Percentiles rank a stretch among this genome's conserved stretches.
These are phyloP conservation scores for Reticulitermes speratus DNA, from an alignment of 1,140 invertebrate genomes.

Conservation along the genomic window DNA sequence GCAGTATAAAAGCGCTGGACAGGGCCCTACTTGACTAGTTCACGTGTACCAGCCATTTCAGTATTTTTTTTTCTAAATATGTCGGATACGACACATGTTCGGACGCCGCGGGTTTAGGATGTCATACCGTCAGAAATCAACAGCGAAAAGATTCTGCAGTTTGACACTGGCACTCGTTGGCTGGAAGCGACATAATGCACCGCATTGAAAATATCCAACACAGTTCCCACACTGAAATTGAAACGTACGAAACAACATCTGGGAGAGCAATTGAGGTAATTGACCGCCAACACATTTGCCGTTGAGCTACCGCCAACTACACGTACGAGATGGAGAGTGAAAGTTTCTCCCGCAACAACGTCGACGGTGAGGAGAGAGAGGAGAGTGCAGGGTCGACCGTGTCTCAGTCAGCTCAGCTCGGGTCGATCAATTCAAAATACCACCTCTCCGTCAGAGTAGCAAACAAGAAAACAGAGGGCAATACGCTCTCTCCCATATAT, in stretches of 20 bases:
- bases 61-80: too few species aligned
- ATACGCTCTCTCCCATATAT: neutral
- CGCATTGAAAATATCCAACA: too few species aligned
- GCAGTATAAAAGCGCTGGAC: too few species aligned
- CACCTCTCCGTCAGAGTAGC: neutral
- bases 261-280: neutral
- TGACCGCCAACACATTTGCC: neutral
- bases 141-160: too few species aligned
- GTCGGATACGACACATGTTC: too few species aligned
- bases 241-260: neutral
- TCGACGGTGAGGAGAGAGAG: neutral
- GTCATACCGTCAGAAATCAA: too few species aligned
- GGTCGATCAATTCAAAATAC: too few species aligned
- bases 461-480: neutral
- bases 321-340: neutral
- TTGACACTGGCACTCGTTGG: too few species aligned
- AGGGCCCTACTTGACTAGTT: too few species aligned
- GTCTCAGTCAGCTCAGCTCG: neutral
- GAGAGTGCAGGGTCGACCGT: neutral
- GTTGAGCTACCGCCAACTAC: neutral
- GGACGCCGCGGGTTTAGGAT: too few species aligned
- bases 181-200: too few species aligned
- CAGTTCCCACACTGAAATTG: neutral
- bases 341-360: neutral
- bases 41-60: too few species aligned